Evolutionary conservation across 2,797 vertebrate species (phyloP).

Genomic region (Cossypha caffra): DNA sequence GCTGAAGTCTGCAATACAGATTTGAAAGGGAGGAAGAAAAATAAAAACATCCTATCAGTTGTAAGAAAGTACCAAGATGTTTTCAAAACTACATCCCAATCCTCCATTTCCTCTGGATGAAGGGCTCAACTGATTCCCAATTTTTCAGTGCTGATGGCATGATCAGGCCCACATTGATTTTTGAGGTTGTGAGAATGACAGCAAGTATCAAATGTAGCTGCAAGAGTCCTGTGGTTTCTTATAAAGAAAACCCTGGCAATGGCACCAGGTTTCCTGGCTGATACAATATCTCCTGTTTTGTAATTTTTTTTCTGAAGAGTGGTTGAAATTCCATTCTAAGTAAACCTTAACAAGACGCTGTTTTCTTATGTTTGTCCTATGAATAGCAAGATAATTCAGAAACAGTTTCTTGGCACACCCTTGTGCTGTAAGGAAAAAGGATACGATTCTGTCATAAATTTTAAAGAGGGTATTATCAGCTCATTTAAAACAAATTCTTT

Average conservation of each 20-base stretch:
- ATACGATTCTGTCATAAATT: conserved; percentile 71
- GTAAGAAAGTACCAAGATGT: background rate
- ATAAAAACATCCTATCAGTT: background rate
- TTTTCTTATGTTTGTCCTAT: conserved; percentile 49
- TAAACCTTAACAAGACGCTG: conserved; percentile 45
- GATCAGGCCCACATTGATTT: background rate
- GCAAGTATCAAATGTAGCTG: background rate
- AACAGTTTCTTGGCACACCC: conserved; percentile 44
- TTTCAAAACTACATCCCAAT: background rate
- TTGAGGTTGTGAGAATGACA: background rate
- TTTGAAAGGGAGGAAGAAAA: background rate
- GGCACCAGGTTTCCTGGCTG: background rate
- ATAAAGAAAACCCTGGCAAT: background rate
- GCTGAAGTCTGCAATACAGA: background rate
- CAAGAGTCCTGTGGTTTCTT: background rate
- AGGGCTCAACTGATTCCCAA: background rate
- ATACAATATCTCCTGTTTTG: background rate
- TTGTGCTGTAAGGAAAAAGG: conserved; percentile 19
- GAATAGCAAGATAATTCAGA: conserved; percentile 64
- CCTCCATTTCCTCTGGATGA: background rate
- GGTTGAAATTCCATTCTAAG: conserved; percentile 49
- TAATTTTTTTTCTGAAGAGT: background rate
- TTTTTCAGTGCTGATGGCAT: background rate
- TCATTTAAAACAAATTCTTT: conserved; percentile 80
- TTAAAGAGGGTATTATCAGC: conserved; percentile 81